Base-by-base conservation (phyloP, 2,113 vertebrate species). In the Callospermophilus lateralis region DNA sequence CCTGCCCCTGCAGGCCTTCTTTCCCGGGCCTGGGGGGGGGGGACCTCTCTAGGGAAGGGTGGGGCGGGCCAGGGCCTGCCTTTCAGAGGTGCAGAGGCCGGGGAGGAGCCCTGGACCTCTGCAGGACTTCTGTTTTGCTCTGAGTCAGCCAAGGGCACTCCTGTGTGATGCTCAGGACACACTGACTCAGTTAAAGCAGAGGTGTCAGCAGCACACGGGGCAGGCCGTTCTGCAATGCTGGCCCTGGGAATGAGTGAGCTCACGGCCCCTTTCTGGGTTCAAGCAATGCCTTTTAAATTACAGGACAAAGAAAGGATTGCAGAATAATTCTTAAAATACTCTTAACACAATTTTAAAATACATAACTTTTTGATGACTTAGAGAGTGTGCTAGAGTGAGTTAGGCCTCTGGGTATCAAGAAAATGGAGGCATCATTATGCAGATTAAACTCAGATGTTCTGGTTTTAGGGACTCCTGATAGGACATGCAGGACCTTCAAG, bases 291-390 rank as follows among this genome's bases (percentile, higher is more conserved):
- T 39, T 87, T 76, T 24, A 53, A 77, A 84, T 45, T 30, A 55
- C 28, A 24, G 89, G 68, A 9, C 78, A 88, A 61, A 83, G 26
- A 51, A 53, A 74, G 19, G 73, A 28, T 13, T 48, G 48, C 42
- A 30, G 42, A n/a, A 48, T 48, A 53, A 22, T 85, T 48, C 6
- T 37, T 61, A 37, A 92, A 78, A 73, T 17, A 3, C 1, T 55
- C 39, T 58, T 68, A 13, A 6, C 4, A 6, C 13, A 34, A 22
- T 17, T 30, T 53, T 80, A 0, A 9, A 7, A 8, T 0, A 4
- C 6, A 2, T 2, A 58, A 70, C 28, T 63, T 37, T 55, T 15
- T 42, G 72, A 16, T 6, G 83, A 34, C 8, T 84, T 34, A 8
- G 63, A 6, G 19, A 17, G 37, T 2, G 3, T 63, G n/a, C 61